Evolutionary conservation across 2,888 invertebrate species (phyloP).

Genomic region (Podotricha telesiphe): DNA sequence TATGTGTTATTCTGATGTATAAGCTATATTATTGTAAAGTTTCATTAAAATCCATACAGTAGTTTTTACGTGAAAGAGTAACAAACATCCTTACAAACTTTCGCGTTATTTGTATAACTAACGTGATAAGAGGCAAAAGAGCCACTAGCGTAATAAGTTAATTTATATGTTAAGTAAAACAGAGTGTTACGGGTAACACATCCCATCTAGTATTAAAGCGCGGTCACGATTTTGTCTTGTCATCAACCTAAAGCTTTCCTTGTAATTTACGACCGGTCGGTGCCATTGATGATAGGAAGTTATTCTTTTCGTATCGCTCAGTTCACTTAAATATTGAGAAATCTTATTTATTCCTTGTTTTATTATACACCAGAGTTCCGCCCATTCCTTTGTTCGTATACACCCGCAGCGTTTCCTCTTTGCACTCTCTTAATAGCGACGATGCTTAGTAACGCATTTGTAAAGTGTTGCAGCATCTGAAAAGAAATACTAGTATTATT

Average conservation of each 20-base stretch:
- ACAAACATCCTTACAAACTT: not conserved
- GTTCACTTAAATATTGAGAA: conserved; percentile 56
- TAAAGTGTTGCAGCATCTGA: conserved; percentile 17
- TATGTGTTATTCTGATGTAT: too few relatives aligned
- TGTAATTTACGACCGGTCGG: conserved; percentile 55
- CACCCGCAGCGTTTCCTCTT: conserved; percentile 20
- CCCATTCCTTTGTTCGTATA: conserved; percentile 25
- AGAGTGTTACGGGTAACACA: conserved; percentile 23
- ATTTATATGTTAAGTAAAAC: conserved; percentile 32
- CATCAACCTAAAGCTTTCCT: conserved; percentile 48
- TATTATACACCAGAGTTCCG: conserved; percentile 24
- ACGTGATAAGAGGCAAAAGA: not conserved
- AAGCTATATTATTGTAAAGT: too few relatives aligned
- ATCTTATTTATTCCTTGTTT: conserved; percentile 43
- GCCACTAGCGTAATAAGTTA: conserved; percentile 20
- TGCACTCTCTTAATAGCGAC: conserved; percentile 27
- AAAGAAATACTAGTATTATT: conserved; percentile 17
- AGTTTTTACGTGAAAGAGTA: too few relatives aligned
- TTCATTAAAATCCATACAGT: too few relatives aligned
- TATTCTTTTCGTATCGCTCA: conserved; percentile 58
- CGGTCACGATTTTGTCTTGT: conserved; percentile 45
- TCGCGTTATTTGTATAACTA: not conserved
- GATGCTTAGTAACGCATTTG: conserved; percentile 22
- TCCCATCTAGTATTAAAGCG: conserved; percentile 48
- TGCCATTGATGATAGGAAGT: conserved; percentile 64